Percentiles rank a stretch among this genome's conserved stretches.
phyloP scores from a whole-genome alignment of 2,113 vertebrate species.

The Channa argus region DNA sequence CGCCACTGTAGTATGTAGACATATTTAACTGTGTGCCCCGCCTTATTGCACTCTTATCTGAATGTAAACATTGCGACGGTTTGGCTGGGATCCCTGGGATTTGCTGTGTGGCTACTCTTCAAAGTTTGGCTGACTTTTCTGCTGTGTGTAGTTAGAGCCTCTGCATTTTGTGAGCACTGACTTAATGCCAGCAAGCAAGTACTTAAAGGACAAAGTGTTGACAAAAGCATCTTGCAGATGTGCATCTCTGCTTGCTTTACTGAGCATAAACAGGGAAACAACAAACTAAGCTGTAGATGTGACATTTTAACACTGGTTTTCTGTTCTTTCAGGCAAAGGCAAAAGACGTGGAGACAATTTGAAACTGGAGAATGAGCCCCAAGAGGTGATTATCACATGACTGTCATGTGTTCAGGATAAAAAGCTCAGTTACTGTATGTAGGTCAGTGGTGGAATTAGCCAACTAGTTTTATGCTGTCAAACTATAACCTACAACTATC shows the following conservation, averaged over 20 bases:
- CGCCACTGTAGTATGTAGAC: conserved; percentile 67
- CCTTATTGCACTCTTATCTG: conserved; percentile 54
- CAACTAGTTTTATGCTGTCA: neutral
- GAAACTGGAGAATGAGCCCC: conserved; percentile 97
- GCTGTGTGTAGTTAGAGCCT: conserved; percentile 23
- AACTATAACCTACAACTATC: neutral
- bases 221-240: conserved; percentile 22
- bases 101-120: conserved; percentile 40
- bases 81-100: conserved; percentile 24
- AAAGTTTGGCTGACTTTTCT: conserved; percentile 22
- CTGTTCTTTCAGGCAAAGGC: conserved; percentile 88
- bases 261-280: conserved; percentile 28
- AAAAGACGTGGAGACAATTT: conserved; percentile 93
- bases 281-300: neutral
- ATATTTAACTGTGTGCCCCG: conserved; percentile 50
- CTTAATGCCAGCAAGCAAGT: conserved; percentile 5
- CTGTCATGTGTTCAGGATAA: conserved; percentile 45
- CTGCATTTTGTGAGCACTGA: conserved; percentile 32
- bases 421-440: conserved; percentile 24
- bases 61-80: conserved; percentile 63
- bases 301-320: neutral
- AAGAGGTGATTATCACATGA: conserved; percentile 89
- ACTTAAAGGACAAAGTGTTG: conserved; percentile 9
- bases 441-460: conserved; percentile 30
- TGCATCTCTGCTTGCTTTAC: conserved; percentile 51